Evolutionary conservation across 2,797 vertebrate species (phyloP).

Genomic region (Lerista edwardsae): DNA sequence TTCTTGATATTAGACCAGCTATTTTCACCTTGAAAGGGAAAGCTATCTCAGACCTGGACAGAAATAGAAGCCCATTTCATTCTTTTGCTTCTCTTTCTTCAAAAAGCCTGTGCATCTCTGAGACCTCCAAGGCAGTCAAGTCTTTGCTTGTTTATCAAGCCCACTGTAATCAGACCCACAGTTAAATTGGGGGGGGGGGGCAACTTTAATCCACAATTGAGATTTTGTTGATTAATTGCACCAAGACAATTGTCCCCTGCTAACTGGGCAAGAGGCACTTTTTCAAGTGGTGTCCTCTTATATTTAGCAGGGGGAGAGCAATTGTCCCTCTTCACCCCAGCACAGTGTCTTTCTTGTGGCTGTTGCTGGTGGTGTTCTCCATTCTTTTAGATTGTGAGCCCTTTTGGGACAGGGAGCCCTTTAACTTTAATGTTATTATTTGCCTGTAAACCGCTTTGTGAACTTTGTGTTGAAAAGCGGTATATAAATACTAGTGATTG

Average conservation of each 20-base stretch:
- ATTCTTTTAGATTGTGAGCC: no score
- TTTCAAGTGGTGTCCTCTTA: no score
- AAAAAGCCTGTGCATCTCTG: not conserved
- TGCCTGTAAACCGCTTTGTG: no score
- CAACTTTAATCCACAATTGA: not conserved
- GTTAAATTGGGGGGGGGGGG: not conserved
- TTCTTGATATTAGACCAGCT: not conserved
- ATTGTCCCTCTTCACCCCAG: no score
- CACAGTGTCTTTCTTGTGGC: no score
- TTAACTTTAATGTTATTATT: no score
- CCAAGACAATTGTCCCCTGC: not conserved
- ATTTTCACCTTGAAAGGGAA: not conserved
- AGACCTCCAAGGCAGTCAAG: rapidly evolving
- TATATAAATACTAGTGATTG: no score
- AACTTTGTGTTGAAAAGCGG: no score
- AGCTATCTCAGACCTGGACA: not conserved
- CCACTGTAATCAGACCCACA: not conserved
- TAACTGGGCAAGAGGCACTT: no score
- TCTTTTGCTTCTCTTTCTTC: not conserved
- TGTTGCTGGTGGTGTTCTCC: no score
- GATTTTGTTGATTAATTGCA: not conserved
- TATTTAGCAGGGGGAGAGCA: no score
- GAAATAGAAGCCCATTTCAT: not conserved
- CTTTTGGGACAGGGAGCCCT: no score
- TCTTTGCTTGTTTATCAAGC: not conserved